Evolutionary conservation across 2,797 vertebrate species (phyloP), one percentile per base, ranked within the genome.

Genomic region (Tragelaphus eurycerus): DNA sequence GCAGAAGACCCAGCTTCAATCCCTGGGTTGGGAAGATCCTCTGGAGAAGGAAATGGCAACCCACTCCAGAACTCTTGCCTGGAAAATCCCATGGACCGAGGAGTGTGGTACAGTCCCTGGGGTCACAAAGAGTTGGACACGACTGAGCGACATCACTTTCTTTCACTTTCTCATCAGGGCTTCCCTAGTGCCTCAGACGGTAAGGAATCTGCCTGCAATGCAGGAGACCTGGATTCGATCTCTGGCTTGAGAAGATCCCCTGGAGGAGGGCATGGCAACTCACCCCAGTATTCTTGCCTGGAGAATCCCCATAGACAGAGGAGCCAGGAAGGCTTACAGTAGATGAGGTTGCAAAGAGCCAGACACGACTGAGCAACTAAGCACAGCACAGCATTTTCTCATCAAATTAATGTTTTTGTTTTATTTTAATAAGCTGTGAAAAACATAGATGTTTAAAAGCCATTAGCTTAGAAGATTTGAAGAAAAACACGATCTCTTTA

Each of bases 381-480:
- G 67, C 64, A 71, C n/a, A 71, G 15, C 57, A 59, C 57, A 27
- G 57, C 57, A 59, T 59, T 59, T 27, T 59, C 25, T 59, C 62
- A 6, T 34, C 8, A 48, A 7, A 23, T 34, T 43, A 48, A 64
- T 79, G 29, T 55, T 91, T 90, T 57, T 82, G 6, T 74, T 86
- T 52, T 25, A 89, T 93, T 90, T 94, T 60, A 95, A 6, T 60
- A 84, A 83, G 29, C 46, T 54, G 0, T 67, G 29, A 46, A 88
- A 81, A 19, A 25, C 6, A n/a, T 19, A 17, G 29, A 17, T 64
- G 12, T 9, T 87, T 90, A 82, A 90, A 87, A 60, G 31, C 48
- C 79, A 0, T 84, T 92, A 87, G 83, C 7, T 50, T 94, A 79
- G 81, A 94, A 87, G 79, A 89, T 85, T 76, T 89, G 57, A 90